A percentile compares a stretch with the other conserved stretches of the same genome.
Evolutionary conservation across 23 tunicate species (phyloP).

Genomic region (Ascidia mentula): DNA sequence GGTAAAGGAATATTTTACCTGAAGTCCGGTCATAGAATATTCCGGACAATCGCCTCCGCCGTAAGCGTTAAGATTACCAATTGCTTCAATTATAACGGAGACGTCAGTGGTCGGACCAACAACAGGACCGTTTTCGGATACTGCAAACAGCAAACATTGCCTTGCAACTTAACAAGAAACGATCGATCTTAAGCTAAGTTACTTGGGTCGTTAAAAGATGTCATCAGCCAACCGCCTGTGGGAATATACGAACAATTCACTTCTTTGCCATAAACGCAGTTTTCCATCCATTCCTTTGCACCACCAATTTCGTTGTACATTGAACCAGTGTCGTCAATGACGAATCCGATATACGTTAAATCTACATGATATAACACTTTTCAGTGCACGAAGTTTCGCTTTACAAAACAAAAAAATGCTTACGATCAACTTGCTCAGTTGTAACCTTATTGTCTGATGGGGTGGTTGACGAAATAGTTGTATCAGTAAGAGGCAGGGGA

Average conservation of each 20-base stretch:
- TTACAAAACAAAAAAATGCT: too few relatives aligned
- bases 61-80: constrained; percentile 30
- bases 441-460: too few relatives aligned
- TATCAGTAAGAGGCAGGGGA: too few relatives aligned
- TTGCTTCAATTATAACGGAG: constrained; percentile 23
- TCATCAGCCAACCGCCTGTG: constrained; percentile 75
- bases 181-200: too few relatives aligned
- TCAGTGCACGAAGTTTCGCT: too few relatives aligned
- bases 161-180: too few relatives aligned
- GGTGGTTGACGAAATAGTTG: too few relatives aligned
- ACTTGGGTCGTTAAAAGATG: constrained; percentile 79
- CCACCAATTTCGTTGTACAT: constrained; percentile 71
- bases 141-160: too few relatives aligned
- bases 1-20: constrained; percentile 1
- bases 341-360: constrained; percentile 52
- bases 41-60: constrained; percentile 91
- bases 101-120: constrained; percentile 62
- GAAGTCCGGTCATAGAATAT: constrained; percentile 44
- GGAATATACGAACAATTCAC: constrained; percentile 44
- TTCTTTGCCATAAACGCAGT: constrained; percentile 40
- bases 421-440: too few relatives aligned
- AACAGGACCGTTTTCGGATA: constrained; percentile 33
- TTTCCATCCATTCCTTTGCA: constrained; percentile 56
- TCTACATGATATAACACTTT: too few relatives aligned
- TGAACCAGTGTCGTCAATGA: constrained; percentile 78